Conservation (phyloP, 2,113 vertebrate genomes). For the Pelusios castaneus region DNA sequence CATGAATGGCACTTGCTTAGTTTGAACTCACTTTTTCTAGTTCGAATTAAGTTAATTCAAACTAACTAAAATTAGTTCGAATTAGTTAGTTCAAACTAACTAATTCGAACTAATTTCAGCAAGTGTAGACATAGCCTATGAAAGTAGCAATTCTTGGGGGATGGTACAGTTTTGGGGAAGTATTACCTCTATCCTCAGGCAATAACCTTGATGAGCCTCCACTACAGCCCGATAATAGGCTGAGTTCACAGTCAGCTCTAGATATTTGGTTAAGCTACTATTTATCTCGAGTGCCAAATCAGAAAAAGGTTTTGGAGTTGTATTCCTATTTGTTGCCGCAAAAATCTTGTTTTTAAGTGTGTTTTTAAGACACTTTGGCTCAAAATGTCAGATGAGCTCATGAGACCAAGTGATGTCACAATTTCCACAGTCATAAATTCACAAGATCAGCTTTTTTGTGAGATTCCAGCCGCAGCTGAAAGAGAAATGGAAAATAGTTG, state of each 20-base stretch:
- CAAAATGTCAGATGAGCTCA: not conserved
- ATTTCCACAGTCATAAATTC: not conserved
- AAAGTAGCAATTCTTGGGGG: not conserved
- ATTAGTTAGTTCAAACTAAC: too few relatives aligned
- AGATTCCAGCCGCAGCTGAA: not conserved
- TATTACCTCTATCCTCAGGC: not conserved
- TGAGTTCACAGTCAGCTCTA: not conserved
- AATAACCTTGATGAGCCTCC: not conserved
- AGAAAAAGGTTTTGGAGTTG: not conserved
- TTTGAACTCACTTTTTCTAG: too few relatives aligned
- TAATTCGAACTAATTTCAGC: too few relatives aligned
- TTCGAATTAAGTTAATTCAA: too few relatives aligned
- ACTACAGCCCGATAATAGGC: rapidly evolving
- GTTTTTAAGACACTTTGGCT: not conserved
- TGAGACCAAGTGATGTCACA: rapidly evolving
- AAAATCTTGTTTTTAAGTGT: not conserved
- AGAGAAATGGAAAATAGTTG: not conserved
- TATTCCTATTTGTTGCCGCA: not conserved
- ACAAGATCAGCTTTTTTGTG: not conserved
- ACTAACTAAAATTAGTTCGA: too few relatives aligned
- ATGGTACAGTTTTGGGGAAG: not conserved
- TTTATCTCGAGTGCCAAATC: not conserved
- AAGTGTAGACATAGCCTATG: too few relatives aligned
- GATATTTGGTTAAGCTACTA: not conserved
- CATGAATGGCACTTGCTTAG: too few relatives aligned